Percentiles rank a stretch among this genome's conserved stretches.
phyloP scores from a whole-genome alignment of 2,113 vertebrate genomes.

The Strix uralensis region DNA sequence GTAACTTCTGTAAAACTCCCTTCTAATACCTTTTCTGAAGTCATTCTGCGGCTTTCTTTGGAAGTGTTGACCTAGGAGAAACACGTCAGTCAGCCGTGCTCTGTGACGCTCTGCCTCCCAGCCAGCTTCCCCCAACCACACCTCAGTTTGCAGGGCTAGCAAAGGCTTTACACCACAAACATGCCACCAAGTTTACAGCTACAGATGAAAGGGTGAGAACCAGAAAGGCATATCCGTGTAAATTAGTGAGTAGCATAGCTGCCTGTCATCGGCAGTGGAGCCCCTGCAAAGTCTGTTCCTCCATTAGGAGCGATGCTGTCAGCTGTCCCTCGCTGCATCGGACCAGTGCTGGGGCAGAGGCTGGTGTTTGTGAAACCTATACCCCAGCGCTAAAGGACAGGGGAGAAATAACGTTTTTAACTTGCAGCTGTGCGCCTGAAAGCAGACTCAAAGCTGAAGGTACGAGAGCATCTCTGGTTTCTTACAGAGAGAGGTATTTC shows the following conservation, averaged over 20 bases:
- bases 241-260: not conserved
- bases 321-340: rapidly evolving
- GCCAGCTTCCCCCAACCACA: not conserved
- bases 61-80: not conserved
- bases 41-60: not conserved
- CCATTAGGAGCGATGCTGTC: not conserved
- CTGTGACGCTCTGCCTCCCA: not conserved
- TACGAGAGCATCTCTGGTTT: not conserved
- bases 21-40: not conserved
- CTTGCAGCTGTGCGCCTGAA: not conserved
- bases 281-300: not conserved
- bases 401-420: not conserved
- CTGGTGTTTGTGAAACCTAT: not conserved
- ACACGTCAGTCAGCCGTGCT: not conserved
- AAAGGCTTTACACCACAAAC: not conserved
- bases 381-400: not conserved
- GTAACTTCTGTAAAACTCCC: not conserved
- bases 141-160: not conserved
- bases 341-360: not conserved
- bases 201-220: not conserved
- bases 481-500: not conserved
- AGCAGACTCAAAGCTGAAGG: not conserved
- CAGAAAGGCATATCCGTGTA: not conserved
- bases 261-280: not conserved
- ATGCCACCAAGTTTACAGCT: not conserved